Percentiles rank a stretch among this genome's conserved stretches.
Evolutionary conservation across 1,140 invertebrate genomes (phyloP).

Genomic region (Yoshiicerus persimilis): DNA sequence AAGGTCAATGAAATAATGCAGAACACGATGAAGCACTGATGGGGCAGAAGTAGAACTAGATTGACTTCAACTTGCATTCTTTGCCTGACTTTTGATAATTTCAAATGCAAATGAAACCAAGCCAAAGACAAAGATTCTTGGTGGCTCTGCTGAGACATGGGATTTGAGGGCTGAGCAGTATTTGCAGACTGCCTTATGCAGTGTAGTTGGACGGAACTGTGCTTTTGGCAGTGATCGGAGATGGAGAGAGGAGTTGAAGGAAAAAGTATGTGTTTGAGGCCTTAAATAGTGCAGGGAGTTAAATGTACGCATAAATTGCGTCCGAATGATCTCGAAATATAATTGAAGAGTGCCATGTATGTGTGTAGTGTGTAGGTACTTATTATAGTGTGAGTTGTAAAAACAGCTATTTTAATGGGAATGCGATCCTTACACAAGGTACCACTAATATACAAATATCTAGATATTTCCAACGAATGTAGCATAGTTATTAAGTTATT

Average conservation of each 20-base stretch:
- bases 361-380: background rate
- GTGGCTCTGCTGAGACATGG: background rate
- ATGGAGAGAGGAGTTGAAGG: background rate
- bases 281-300: background rate
- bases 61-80: conserved; percentile 5
- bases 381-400: no score
- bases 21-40: background rate
- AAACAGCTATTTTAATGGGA: no score
- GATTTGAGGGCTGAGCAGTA: background rate
- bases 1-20: conserved; percentile 17
- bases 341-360: background rate
- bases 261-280: background rate
- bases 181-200: no score
- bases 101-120: background rate
- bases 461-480: background rate
- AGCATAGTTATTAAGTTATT: background rate
- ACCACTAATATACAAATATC: background rate
- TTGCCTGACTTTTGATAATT: conserved; percentile 4
- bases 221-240: no score
- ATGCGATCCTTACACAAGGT: no score
- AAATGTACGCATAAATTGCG: background rate
- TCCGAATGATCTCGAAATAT: background rate
- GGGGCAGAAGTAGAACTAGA: conserved; percentile 8
- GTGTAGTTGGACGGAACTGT: no score
- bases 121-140: background rate